Evolutionary conservation across 2,888 invertebrate species (phyloP).

Genomic region (Apantesis nais): DNA sequence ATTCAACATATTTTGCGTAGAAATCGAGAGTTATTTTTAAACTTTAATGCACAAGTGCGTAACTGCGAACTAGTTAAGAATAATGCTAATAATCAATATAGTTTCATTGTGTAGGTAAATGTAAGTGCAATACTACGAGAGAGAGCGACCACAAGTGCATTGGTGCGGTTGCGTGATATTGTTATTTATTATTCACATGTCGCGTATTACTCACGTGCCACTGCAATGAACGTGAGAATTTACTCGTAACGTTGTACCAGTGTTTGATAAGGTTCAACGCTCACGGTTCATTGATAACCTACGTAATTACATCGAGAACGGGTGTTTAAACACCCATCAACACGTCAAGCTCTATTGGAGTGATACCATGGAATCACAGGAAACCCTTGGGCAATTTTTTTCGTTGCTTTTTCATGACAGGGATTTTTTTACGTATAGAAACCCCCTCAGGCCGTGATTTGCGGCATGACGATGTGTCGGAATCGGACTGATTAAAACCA

Average conservation of each 20-base stretch:
- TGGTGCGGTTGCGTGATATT: slow-evolving; percentile 5
- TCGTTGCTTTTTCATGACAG: no score
- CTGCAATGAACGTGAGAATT: neutral
- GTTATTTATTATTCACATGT: slow-evolving; percentile 6
- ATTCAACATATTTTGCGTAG: neutral
- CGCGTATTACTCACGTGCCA: slow-evolving; percentile 8
- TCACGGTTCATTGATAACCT: neutral
- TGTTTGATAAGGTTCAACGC: neutral
- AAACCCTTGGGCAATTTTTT: no score
- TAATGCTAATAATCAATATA: slow-evolving; percentile 16
- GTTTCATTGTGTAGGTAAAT: slow-evolving; percentile 27
- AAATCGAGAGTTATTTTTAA: neutral
- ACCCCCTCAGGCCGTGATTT: no score
- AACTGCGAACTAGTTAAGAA: neutral
- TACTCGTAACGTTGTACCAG: neutral
- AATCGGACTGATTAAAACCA: no score
- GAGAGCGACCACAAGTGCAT: slow-evolving; percentile 4
- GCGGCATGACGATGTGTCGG: no score
- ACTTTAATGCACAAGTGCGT: neutral
- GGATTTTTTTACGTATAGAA: no score
- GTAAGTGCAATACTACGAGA: slow-evolving; percentile 15
- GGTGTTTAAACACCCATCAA: no score
- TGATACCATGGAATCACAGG: no score
- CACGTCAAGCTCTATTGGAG: no score
- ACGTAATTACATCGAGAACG: neutral